These are phyloP conservation scores for Trididemnum clinides DNA, from an alignment of 23 tunicate genomes.

Conservation along the genomic window DNA sequence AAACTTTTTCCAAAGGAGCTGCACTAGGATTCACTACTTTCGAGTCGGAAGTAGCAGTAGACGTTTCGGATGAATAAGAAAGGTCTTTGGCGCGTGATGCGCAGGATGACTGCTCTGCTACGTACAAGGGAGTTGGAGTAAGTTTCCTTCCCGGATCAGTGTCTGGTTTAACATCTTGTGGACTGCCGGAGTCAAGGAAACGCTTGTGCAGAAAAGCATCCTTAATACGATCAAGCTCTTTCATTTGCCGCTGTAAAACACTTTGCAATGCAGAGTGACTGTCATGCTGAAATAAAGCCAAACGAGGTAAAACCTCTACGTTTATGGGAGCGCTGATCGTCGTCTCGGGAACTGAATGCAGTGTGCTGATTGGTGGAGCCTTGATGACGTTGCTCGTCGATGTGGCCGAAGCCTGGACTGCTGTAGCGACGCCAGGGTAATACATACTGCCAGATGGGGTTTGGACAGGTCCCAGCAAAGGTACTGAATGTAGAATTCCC, in stretches of 20 bases:
- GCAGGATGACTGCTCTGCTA: background rate
- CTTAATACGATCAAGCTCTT: constrained; percentile 75
- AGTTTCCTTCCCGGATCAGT: background rate
- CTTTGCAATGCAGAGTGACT: constrained; percentile 39
- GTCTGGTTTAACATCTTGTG: background rate
- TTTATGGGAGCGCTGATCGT: background rate
- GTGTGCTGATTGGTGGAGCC: background rate
- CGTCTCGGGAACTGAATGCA: background rate
- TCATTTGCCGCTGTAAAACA: constrained; percentile 71
- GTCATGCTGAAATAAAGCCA: constrained; percentile 32
- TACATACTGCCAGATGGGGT: constrained; percentile 93
- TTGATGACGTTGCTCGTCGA: background rate
- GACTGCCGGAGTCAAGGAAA: background rate
- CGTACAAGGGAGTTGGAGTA: background rate
- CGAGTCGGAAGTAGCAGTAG: background rate
- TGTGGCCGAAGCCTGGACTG: constrained; percentile 26
- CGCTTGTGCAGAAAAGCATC: constrained; percentile 41
- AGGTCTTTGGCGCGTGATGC: background rate
- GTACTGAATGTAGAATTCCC: constrained; percentile 42
- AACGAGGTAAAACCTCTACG: background rate
- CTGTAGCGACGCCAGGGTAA: constrained; percentile 53
- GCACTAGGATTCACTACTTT: background rate
- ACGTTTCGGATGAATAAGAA: background rate
- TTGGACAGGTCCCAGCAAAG: constrained; percentile 62
- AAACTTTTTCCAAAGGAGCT: background rate